These are phyloP conservation scores for Alexandromys fortis DNA, from an alignment of 2,113 vertebrate species.

Conservation along the genomic window DNA sequence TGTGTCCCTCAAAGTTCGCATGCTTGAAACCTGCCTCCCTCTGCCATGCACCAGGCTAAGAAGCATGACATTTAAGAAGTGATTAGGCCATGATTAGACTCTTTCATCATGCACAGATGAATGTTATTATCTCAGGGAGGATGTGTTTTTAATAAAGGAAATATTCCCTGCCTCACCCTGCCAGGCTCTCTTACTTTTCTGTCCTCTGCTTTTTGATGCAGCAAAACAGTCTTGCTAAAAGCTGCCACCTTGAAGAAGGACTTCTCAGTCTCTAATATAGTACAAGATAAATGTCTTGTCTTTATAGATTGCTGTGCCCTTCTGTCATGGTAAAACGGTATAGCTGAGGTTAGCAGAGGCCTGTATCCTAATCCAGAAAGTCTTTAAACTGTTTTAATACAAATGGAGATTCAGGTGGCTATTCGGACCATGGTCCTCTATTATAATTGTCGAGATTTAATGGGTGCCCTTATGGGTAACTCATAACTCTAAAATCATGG, in stretches of 20 bases:
- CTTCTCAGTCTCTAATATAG: background rate
- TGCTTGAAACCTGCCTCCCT: background rate
- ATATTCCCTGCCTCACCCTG: background rate
- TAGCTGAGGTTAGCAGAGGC: background rate
- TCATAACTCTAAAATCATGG: background rate
- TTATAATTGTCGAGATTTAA: background rate
- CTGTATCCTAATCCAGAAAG: background rate
- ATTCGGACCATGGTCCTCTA: background rate
- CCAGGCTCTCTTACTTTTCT: background rate
- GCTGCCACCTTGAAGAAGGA: background rate
- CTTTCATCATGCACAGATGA: background rate
- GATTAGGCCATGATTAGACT: background rate
- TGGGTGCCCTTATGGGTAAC: background rate
- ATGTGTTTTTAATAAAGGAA: background rate
- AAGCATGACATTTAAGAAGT: background rate
- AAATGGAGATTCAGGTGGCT: background rate
- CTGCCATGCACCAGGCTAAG: too few species aligned
- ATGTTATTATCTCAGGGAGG: background rate
- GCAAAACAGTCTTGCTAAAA: too few species aligned
- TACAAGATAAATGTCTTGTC: background rate
- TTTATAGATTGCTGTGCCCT: background rate
- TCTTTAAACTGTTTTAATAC: background rate
- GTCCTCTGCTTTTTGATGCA: background rate
- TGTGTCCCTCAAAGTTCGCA: background rate
- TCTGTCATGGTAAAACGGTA: background rate